phyloP scores from a whole-genome alignment of 1,140 invertebrate species.

The Scaptomyza pallida region DNA sequence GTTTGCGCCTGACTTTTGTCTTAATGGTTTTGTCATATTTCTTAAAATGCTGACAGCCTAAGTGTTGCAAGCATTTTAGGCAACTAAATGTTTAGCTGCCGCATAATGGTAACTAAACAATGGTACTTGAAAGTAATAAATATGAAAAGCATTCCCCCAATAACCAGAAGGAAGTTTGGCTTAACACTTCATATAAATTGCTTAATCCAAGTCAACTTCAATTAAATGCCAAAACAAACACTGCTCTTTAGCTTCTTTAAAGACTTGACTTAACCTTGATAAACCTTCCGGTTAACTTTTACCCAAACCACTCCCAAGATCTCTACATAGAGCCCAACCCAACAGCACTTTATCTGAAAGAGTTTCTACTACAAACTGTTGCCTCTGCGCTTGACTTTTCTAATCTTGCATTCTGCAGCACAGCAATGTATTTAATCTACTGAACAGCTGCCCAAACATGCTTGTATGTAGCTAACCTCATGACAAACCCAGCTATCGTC shows the following conservation, averaged over 20 bases:
- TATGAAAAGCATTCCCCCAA: too few relatives aligned
- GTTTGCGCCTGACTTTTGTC: conserved; percentile 49
- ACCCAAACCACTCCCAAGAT: not conserved
- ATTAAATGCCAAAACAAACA: not conserved
- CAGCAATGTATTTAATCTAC: conserved; percentile 12
- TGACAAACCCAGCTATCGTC: conserved; percentile 27
- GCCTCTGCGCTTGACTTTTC: conserved; percentile 19
- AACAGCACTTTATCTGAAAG: too few relatives aligned
- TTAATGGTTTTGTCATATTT: conserved; percentile 58
- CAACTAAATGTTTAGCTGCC: not conserved
- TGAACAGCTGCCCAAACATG: conserved; percentile 44
- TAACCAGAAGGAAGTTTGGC: too few relatives aligned
- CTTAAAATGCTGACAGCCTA: conserved; percentile 37
- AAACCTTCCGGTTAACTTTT: conserved; percentile 7
- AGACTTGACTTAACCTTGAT: conserved; percentile 41
- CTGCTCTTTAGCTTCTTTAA: not conserved
- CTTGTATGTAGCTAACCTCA: not conserved
- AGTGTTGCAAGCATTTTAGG: conserved; percentile 23
- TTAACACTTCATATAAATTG: not conserved
- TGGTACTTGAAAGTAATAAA: too few relatives aligned
- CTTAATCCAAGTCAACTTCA: too few relatives aligned
- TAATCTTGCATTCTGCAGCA: conserved; percentile 21
- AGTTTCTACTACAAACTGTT: conserved; percentile 19
- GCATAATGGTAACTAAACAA: not conserved
- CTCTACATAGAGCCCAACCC: too few relatives aligned